Evolutionary conservation across 2,797 vertebrate genomes (phyloP), one percentile per base, ranked within the genome.

Genomic region (Melopsittacus undulatus): DNA sequence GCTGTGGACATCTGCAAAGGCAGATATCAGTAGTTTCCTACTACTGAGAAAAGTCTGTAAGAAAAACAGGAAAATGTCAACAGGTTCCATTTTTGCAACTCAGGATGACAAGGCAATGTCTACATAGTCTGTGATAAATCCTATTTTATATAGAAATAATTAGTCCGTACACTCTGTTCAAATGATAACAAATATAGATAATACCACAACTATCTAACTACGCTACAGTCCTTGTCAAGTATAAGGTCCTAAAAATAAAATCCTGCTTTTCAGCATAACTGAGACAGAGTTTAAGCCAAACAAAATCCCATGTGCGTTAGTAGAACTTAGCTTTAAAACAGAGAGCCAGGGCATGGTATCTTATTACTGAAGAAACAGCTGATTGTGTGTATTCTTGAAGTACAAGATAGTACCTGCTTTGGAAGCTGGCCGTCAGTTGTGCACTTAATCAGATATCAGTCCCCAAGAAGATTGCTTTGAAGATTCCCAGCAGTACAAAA

Each of bases 21-120:
- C 93, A 96, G 96, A 97, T 97, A 97, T 34, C 82, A 27, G 72
- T 26, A 24, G 73, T 78, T 95, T 90, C 73, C 89, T 74, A 54
- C 80, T 92, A 93, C 95, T 85, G 64, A 96, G 93, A 91, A 74
- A 13, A 46, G 73, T n/a, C 75, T 79, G 76, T 11, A 43, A 96
- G 90, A 94, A 94, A 93, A 96, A 86, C 94, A 96, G 63, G 40
- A 93, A 79, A 95, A 91, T 79, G 77, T 95, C 94, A 96, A 92
- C 92, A 92, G 63, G 69, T 61, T 79, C 76, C 81, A 78, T 76
- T 96, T 95, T 81, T 95, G 95, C 94, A 95, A 96, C 6, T 27
- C 82, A 96, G 79, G 79, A 96, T 96, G 94, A 96, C 92, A 74
- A 88, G 59, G 95, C 96, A 96, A 61, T 90, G 43, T 34, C 93